Evolutionary conservation across 1,140 invertebrate genomes (phyloP).

Genomic region (Watersipora subatra): DNA sequence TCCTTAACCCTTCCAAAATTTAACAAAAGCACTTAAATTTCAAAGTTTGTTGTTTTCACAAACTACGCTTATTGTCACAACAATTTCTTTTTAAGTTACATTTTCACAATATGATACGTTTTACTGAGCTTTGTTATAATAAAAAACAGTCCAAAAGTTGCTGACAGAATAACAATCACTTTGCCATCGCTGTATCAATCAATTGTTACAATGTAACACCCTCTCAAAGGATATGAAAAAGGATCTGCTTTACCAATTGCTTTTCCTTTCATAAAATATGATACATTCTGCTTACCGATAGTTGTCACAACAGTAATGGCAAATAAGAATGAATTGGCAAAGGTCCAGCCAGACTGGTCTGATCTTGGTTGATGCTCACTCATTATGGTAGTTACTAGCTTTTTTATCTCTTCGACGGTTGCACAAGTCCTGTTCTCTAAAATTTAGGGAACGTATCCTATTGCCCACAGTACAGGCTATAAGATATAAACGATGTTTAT

Average conservation of each 20-base stretch:
- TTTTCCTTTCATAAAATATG: too few relatives aligned
- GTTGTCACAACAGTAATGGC: constrained; percentile 14
- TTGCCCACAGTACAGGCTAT: too few relatives aligned
- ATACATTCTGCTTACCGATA: constrained; percentile 13
- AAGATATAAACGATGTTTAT: too few relatives aligned
- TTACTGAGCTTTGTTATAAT: neutral
- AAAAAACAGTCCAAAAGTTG: neutral
- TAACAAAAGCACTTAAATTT: too few relatives aligned
- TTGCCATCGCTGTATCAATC: neutral
- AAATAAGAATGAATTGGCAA: constrained; percentile 14
- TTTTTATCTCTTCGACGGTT: neutral
- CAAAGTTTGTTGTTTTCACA: too few relatives aligned
- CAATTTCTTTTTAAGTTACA: too few relatives aligned
- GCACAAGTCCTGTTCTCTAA: neutral
- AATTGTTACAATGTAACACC: neutral
- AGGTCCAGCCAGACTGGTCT: constrained; percentile 11
- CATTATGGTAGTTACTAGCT: neutral
- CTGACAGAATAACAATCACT: neutral
- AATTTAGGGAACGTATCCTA: too few relatives aligned
- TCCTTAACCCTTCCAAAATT: neutral
- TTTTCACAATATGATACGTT: too few relatives aligned
- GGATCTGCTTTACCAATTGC: neutral
- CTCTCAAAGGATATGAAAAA: neutral
- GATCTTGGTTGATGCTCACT: neutral
- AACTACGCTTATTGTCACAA: too few relatives aligned